Percentiles rank a stretch among this genome's conserved stretches.
These are phyloP conservation scores for Drosophila prosaltans DNA, from an alignment of 1,140 invertebrate genomes.

Conservation along the genomic window DNA sequence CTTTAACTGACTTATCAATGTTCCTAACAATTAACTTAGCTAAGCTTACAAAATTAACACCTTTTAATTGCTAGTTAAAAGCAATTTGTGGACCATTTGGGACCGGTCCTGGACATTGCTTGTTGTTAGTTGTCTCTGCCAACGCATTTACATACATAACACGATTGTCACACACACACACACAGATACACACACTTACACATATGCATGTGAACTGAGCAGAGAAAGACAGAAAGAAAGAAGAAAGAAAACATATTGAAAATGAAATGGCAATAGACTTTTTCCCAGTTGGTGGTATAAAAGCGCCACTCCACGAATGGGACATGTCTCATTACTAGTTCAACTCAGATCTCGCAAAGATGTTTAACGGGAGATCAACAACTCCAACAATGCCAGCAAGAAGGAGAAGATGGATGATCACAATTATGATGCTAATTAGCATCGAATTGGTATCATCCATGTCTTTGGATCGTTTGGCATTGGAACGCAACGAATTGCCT, in stretches of 20 bases:
- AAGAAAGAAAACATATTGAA: slow-evolving; percentile 56
- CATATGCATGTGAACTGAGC: slow-evolving; percentile 19
- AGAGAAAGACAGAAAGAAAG: slow-evolving; percentile 45
- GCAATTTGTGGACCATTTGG: neutral
- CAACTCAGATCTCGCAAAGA: slow-evolving; percentile 82
- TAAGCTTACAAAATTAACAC: no score
- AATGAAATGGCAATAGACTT: slow-evolving; percentile 79
- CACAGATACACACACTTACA: slow-evolving; percentile 10
- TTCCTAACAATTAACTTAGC: no score
- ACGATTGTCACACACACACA: slow-evolving; percentile 44
- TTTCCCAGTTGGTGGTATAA: slow-evolving; percentile 81
- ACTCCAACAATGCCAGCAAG: slow-evolving; percentile 23
- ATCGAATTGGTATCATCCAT: slow-evolving; percentile 39
- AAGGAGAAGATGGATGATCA: slow-evolving; percentile 18
- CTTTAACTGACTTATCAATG: no score
- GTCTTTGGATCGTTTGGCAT: slow-evolving; percentile 72
- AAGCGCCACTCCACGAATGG: slow-evolving; percentile 78
- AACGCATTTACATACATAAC: slow-evolving; percentile 72
- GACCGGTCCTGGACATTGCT: slow-evolving; percentile 18
- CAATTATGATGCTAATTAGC: slow-evolving; percentile 34
- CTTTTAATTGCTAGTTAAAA: no score
- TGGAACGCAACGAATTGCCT: slow-evolving; percentile 72
- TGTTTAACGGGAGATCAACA: slow-evolving; percentile 77
- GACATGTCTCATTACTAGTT: slow-evolving; percentile 83
- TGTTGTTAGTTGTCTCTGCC: slow-evolving; percentile 26